phyloP scores from a whole-genome alignment of 2,797 vertebrate genomes.

The Dipus sagitta region DNA sequence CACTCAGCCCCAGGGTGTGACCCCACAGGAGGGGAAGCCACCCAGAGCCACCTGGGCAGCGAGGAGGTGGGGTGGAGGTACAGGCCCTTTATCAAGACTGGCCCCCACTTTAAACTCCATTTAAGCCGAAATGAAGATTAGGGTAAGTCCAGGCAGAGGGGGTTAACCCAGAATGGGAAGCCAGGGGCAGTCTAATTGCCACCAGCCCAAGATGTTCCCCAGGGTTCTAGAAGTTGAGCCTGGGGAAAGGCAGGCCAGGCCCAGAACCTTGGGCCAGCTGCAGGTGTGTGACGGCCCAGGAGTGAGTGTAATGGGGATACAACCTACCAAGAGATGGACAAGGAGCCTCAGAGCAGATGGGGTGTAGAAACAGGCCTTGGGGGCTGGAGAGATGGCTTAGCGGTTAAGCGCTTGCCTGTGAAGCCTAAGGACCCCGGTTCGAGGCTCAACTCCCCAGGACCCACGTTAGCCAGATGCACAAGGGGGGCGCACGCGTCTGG shows the following conservation, averaged over 20 bases:
- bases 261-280: accelerated
- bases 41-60: neutral
- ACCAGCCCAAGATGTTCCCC: too few species aligned
- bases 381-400: too few species aligned
- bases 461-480: too few species aligned
- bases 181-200: neutral
- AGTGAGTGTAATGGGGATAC: neutral
- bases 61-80: neutral
- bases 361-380: neutral
- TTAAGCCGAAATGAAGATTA: too few species aligned
- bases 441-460: too few species aligned
- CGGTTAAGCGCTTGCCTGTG: too few species aligned
- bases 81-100: accelerated
- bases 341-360: neutral
- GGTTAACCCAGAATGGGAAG: neutral
- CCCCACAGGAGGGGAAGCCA: neutral
- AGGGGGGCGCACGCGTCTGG: too few species aligned
- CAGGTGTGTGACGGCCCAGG: neutral
- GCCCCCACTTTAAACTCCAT: neutral
- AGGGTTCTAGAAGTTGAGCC: neutral
- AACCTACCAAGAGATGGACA: neutral
- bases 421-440: too few species aligned
- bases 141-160: neutral
- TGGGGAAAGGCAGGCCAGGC: neutral
- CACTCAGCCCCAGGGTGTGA: neutral